Percentiles rank a stretch among this genome's conserved stretches.
These are phyloP conservation scores for Agelas oroides DNA, from an alignment of 37 sponge, comb jelly and placozoan genomes.

Conservation along the genomic window DNA sequence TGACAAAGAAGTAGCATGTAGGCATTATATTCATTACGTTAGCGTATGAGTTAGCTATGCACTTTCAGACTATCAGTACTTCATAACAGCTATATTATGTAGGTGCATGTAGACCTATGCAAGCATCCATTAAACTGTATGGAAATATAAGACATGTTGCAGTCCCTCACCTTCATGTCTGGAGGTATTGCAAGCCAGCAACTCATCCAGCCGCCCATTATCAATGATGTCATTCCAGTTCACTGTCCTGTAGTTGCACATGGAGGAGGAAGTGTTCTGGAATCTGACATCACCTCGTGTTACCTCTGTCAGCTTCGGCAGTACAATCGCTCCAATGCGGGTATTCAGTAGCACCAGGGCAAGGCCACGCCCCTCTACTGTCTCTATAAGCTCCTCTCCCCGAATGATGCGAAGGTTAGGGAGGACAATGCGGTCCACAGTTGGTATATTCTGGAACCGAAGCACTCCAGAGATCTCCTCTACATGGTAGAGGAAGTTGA, in stretches of 20 bases:
- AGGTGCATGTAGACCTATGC: too few relatives aligned
- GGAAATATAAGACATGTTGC: too few relatives aligned
- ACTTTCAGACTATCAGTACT: too few relatives aligned
- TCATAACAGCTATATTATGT: too few relatives aligned
- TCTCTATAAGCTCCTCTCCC: constrained; percentile 2
- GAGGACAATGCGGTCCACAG: constrained; percentile 36
- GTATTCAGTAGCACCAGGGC: constrained; percentile 9
- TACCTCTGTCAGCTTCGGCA: constrained; percentile 67
- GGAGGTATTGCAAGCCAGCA: neutral
- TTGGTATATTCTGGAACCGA: constrained; percentile 11
- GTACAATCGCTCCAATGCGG: constrained; percentile 3
- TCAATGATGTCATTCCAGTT: constrained; percentile 68
- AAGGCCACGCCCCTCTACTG: neutral
- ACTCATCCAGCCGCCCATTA: neutral
- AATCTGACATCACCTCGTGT: constrained; percentile 29
- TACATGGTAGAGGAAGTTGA: constrained; percentile 53
- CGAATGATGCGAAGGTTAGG: constrained; percentile 60
- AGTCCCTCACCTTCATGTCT: neutral
- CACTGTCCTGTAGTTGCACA: constrained; percentile 44
- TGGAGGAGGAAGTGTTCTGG: neutral
- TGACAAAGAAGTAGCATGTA: too few relatives aligned
- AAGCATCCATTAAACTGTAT: neutral
- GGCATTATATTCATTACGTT: too few relatives aligned
- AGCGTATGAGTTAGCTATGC: too few relatives aligned
- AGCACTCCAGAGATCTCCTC: constrained; percentile 53